These are phyloP conservation scores for Baronia brevicornis DNA, from an alignment of 2,888 invertebrate genomes.

Conservation along the genomic window DNA sequence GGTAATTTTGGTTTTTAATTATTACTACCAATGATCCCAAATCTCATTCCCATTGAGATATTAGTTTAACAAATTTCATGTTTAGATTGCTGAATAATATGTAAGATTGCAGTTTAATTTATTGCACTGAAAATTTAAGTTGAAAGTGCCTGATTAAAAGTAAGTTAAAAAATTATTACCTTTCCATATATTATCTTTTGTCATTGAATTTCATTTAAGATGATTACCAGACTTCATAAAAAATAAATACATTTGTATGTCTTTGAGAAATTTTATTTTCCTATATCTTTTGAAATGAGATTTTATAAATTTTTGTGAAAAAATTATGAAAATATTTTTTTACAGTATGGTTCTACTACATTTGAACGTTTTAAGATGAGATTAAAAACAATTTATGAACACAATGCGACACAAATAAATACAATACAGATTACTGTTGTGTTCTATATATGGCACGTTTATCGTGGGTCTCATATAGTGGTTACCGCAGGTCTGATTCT, in stretches of 20 bases:
- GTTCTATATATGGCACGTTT: too few species aligned
- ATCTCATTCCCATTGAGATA: slow-evolving; percentile 21
- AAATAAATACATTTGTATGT: slow-evolving; percentile 55
- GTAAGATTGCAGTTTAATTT: too few species aligned
- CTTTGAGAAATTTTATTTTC: slow-evolving; percentile 28
- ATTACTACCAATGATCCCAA: slow-evolving; percentile 25
- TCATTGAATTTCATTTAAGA: slow-evolving; percentile 34
- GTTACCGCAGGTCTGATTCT: too few species aligned
- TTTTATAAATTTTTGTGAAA: neutral
- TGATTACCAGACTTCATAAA: slow-evolving; percentile 48
- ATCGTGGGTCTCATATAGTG: too few species aligned
- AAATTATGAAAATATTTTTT: slow-evolving; percentile 2
- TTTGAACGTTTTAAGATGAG: too few species aligned
- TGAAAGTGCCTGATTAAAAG: slow-evolving; percentile 17
- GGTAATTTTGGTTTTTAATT: too few species aligned
- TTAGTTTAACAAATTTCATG: too few species aligned
- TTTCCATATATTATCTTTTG: slow-evolving; percentile 24
- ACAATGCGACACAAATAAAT: too few species aligned
- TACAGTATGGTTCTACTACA: too few species aligned
- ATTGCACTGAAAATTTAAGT: slow-evolving; percentile 15
- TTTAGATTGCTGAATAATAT: too few species aligned
- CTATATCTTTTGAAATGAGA: slow-evolving; percentile 9
- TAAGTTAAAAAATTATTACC: slow-evolving; percentile 10
- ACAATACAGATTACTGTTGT: too few species aligned
- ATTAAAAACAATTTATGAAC: too few species aligned